Evolutionary conservation across 2,113 vertebrate genomes (phyloP).

Genomic region (Bubalus kerabau): DNA sequence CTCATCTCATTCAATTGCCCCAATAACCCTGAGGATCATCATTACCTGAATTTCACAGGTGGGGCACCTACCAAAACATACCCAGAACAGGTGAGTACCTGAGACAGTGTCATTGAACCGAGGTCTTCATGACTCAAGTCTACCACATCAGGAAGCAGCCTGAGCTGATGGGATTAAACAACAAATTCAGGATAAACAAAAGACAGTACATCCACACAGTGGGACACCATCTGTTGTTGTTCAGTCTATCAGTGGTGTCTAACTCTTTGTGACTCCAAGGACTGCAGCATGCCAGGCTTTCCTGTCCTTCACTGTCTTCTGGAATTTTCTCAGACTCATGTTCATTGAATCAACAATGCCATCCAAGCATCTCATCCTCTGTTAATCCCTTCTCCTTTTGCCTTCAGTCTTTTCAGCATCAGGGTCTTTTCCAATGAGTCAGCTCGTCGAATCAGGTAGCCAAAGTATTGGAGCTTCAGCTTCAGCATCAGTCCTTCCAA

Average conservation of each 20-base stretch:
- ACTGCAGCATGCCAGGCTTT: neutral
- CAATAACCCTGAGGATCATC: neutral
- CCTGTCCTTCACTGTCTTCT: neutral
- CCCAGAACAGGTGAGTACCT: neutral
- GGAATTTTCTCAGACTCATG: neutral
- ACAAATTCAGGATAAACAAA: neutral
- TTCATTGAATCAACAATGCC: neutral
- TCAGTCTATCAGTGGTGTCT: neutral
- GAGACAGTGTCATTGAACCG: fast-evolving
- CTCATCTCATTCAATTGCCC: neutral
- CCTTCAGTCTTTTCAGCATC: neutral
- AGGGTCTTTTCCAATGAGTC: neutral
- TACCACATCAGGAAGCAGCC: fast-evolving
- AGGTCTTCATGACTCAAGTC: neutral
- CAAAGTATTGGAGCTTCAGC: neutral
- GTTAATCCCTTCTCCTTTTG: neutral
- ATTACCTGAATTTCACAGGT: neutral
- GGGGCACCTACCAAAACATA: neutral
- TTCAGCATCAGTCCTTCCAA: neutral
- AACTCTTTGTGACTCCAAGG: neutral
- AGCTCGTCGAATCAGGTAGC: neutral
- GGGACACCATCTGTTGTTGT: neutral
- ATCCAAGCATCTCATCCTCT: neutral
- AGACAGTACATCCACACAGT: neutral
- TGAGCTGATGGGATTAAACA: neutral